Percentiles rank a stretch among this genome's conserved stretches.
Evolutionary conservation across 2,797 vertebrate species (phyloP).

Genomic region (Bucorvus abyssinicus): DNA sequence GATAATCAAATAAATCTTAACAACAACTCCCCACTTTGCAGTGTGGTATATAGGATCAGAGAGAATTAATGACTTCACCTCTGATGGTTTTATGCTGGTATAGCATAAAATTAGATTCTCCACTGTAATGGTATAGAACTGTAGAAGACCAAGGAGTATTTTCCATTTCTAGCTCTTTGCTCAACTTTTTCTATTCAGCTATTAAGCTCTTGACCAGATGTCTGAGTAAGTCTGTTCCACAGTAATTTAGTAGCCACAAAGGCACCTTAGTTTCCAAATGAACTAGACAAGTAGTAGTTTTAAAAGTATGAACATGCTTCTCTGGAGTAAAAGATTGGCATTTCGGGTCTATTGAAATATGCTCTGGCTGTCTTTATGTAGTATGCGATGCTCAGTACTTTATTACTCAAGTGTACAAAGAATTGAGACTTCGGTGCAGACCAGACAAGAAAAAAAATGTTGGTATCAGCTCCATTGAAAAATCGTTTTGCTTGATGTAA

Average conservation of each 20-base stretch:
- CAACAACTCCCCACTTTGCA: neutral
- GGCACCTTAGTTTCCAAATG: neutral
- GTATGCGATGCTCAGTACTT: neutral
- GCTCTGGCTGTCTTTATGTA: neutral
- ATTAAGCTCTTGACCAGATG: neutral
- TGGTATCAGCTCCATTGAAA: neutral
- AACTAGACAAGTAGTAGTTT: neutral
- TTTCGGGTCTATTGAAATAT: neutral
- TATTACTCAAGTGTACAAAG: neutral
- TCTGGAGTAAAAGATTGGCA: neutral
- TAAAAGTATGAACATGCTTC: slow-evolving; percentile 8
- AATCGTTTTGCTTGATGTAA: neutral
- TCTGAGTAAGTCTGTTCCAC: neutral
- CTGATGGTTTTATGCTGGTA: neutral
- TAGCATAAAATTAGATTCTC: neutral
- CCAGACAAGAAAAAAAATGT: neutral
- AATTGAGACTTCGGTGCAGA: neutral
- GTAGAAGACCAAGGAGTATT: neutral
- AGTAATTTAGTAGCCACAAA: slow-evolving; percentile 3
- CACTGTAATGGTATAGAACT: neutral
- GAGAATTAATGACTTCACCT: neutral
- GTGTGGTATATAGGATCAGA: neutral
- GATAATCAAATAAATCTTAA: neutral
- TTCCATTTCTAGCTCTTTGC: neutral
- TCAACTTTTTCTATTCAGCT: neutral